Evolutionary conservation across 2,888 invertebrate genomes (phyloP).

Genomic region (Leptinotarsa haldemani): DNA sequence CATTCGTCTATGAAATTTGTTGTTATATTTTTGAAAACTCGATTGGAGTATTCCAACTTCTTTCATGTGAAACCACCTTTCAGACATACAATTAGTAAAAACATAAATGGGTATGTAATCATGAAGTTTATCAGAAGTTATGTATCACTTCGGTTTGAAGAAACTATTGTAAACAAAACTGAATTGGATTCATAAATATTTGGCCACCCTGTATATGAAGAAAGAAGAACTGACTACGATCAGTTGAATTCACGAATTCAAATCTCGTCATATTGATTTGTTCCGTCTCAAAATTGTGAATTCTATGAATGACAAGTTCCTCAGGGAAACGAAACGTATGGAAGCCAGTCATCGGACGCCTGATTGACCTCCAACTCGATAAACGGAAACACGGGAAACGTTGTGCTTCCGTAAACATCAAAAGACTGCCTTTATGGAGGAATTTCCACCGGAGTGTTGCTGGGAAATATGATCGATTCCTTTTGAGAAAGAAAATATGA

Average conservation of each 20-base stretch:
- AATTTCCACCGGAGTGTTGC: neutral
- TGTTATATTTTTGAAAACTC: too few relatives aligned
- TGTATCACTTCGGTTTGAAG: too few relatives aligned
- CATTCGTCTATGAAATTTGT: too few relatives aligned
- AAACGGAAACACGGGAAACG: slow-evolving; percentile 14
- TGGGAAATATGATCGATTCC: neutral
- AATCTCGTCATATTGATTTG: neutral
- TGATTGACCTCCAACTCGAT: slow-evolving; percentile 12
- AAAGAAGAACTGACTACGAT: too few relatives aligned
- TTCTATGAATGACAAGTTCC: neutral
- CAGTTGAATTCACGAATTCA: neutral
- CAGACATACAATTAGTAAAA: too few relatives aligned
- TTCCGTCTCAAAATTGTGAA: neutral
- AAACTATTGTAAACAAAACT: too few relatives aligned
- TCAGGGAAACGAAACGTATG: neutral
- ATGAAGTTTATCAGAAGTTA: too few relatives aligned
- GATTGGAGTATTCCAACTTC: too few relatives aligned
- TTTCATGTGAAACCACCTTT: too few relatives aligned
- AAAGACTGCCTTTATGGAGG: neutral
- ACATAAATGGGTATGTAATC: too few relatives aligned
- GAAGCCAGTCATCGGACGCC: neutral
- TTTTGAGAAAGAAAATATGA: neutral
- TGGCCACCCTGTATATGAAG: too few relatives aligned
- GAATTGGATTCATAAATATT: too few relatives aligned
- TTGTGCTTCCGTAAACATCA: neutral